Base-by-base conservation (phyloP, 2,797 vertebrate genomes). In the Semaprochilodus insignis region DNA sequence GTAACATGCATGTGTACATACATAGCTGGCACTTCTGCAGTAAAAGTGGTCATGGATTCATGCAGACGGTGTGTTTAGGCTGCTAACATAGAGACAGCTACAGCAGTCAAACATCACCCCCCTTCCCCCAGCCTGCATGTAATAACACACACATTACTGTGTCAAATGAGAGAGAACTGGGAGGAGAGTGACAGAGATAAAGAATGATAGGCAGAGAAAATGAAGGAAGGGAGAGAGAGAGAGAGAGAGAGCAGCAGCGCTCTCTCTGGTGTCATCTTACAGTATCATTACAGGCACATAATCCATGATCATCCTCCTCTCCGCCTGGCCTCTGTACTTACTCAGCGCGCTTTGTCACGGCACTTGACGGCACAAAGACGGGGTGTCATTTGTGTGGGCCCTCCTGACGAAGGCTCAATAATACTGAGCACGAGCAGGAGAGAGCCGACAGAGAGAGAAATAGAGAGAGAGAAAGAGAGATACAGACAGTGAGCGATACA, bases 91-190 rank as follows among this genome's bases (percentile, higher is more conserved):
- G 83, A 88, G 2, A 86, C 85, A 87, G 82, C 88, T 48, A 60
- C 72, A 55, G 79, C 51, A 86, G 90, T 90, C 88, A 91, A 72
- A 81, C 87, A 91, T 86, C 82, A 85, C 81, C 40, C 40, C 6
- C 40, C 40, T 31, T 86, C 81, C 0, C 86, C 88, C 85, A n/a
- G 72, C 93, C 88, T 73, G 76, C 40, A 88, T 87, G 87, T 78
- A 88, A 91, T 91, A 91, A 92, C 73, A 66, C 71, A 93, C 88
- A 91, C 90, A 91, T 92, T 92, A 91, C 78, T 71, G 21, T 60
- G 65, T 77, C 71, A 72, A 59, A 91, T 90, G 87, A 88, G 86
- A 87, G 82, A 80, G 71, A 77, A 48, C 51, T 67, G 74, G 48
- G 67, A 27, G 51, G 55, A 63, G 55, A 52, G 25, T 15, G 44